A percentile compares a stretch with the other conserved stretches of the same genome.
These are phyloP conservation scores for Cylas formicarius DNA, from an alignment of 1,140 invertebrate species.

Conservation along the genomic window DNA sequence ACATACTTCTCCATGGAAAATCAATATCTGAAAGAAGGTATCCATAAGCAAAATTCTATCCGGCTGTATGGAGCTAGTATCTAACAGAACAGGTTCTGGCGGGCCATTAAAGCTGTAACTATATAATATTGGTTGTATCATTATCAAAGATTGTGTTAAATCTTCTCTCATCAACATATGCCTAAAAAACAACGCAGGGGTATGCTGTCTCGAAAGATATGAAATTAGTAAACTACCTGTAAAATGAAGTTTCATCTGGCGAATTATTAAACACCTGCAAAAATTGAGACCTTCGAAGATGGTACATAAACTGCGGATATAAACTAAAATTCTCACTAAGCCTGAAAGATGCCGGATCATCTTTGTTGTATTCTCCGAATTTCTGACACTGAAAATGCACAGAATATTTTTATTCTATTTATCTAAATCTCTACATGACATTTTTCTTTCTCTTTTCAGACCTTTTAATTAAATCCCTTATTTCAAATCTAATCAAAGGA, in stretches of 20 bases:
- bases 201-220: background rate
- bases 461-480: too few relatives aligned
- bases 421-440: too few relatives aligned
- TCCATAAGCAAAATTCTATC: constrained; percentile 98
- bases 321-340: constrained; percentile 94
- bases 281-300: constrained; percentile 95
- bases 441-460: too few relatives aligned
- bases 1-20: constrained; percentile 96
- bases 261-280: constrained; percentile 99
- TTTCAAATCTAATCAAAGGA: too few relatives aligned
- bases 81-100: constrained; percentile 93
- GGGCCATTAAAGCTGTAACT: constrained; percentile 97
- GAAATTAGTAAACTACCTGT: constrained; percentile 41
- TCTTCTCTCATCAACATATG: constrained; percentile 97
- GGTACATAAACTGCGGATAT: constrained; percentile 99
- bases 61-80: constrained; percentile 94
- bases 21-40: constrained; percentile 99
- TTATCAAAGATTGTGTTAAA: constrained; percentile 93
- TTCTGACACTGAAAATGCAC: constrained; percentile 83
- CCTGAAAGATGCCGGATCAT: constrained; percentile 94
- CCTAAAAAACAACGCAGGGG: constrained; percentile 43
- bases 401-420: too few relatives aligned
- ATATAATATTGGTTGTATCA: constrained; percentile 99
- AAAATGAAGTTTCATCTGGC: constrained; percentile 99
- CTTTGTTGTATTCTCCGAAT: constrained; percentile 97